A percentile compares a stretch with the other conserved stretches of the same genome.
These are phyloP conservation scores for Mythimna albipuncta DNA, from an alignment of 2,888 invertebrate species.

Conservation along the genomic window DNA sequence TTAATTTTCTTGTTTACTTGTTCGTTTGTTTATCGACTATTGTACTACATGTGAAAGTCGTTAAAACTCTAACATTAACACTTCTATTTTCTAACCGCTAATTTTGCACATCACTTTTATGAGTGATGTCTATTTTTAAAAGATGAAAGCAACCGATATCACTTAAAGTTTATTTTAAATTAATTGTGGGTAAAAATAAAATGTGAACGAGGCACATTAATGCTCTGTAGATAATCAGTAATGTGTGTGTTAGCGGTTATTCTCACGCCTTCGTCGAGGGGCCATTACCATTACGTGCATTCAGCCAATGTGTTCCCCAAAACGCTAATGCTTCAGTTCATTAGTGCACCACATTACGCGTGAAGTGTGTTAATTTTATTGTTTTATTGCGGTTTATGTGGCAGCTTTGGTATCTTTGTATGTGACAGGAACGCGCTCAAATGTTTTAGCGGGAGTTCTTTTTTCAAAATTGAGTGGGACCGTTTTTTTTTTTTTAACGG, in stretches of 20 bases:
- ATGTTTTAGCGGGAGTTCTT: conserved; percentile 11
- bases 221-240: conserved; percentile 82
- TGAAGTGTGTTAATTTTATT: conserved; percentile 60
- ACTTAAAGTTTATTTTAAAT: conserved; percentile 62
- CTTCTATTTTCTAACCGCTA: not conserved
- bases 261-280: conserved; percentile 72
- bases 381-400: conserved; percentile 48
- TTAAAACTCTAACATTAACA: conserved; percentile 26
- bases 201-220: conserved; percentile 70
- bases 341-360: conserved; percentile 59
- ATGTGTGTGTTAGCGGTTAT: conserved; percentile 76
- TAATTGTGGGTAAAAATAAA: conserved; percentile 65
- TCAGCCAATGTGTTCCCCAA: conserved; percentile 66
- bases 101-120: conserved; percentile 47
- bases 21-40: conserved; percentile 21
- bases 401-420: conserved; percentile 38
- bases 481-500: not conserved
- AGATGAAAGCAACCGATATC: conserved; percentile 58
- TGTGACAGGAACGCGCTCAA: conserved; percentile 28
- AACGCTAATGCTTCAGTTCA: conserved; percentile 68
- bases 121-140: conserved; percentile 25
- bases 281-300: conserved; percentile 68
- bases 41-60: conserved; percentile 20
- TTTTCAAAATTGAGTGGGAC: conserved; percentile 9
- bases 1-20: conserved; percentile 10